Evolutionary conservation across 2,113 vertebrate species (phyloP).

Genomic region (Zapornia atra): DNA sequence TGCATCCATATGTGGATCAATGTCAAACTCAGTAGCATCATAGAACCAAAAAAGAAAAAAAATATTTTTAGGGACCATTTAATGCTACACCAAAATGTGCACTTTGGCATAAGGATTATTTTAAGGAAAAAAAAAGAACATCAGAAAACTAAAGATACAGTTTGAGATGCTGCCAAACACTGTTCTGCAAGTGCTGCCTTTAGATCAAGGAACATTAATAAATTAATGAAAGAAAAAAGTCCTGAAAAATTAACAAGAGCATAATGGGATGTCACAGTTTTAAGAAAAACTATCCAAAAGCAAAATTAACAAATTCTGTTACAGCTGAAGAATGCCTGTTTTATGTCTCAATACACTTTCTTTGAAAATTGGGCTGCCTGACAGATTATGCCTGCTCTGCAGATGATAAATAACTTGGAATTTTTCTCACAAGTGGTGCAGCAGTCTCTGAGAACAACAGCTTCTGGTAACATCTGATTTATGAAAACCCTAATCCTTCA

Average conservation of each 20-base stretch:
- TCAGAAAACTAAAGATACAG: background rate
- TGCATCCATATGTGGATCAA: background rate
- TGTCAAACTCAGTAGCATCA: background rate
- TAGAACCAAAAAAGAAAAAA: background rate
- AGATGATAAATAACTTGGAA: background rate
- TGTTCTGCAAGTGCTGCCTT: background rate
- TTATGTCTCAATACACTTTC: background rate
- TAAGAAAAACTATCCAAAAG: background rate
- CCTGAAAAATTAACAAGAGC: background rate
- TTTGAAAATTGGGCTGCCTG: background rate
- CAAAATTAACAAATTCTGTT: background rate
- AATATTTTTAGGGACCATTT: background rate
- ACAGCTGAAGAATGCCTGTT: background rate
- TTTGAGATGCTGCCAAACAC: background rate
- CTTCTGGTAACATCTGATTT: background rate
- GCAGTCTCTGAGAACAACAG: background rate
- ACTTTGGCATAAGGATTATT: background rate
- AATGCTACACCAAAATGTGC: background rate
- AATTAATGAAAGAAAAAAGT: background rate
- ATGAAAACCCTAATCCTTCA: constrained; percentile 12
- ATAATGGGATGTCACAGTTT: background rate
- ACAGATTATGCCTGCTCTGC: background rate
- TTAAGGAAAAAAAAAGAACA: constrained; percentile 28
- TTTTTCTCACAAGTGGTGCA: background rate
- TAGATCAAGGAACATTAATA: background rate